Percentiles rank a stretch among this genome's conserved stretches.
Evolutionary conservation across 2,888 invertebrate genomes (phyloP).

Genomic region (Branchellion lobata): DNA sequence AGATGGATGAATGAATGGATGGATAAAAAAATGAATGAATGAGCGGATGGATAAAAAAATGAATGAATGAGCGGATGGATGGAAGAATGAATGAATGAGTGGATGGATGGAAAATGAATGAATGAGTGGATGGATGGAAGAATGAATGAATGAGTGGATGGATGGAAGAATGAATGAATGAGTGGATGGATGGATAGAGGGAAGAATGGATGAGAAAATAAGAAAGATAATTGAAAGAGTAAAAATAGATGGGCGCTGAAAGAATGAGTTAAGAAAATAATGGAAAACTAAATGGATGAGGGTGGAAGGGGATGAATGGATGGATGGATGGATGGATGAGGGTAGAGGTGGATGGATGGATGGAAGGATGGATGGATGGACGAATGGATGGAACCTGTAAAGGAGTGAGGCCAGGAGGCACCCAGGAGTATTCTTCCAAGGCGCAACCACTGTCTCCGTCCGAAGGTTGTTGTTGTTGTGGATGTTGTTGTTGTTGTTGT

Average conservation of each 20-base stretch:
- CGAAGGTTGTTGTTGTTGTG: constrained; percentile 66
- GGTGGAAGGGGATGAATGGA: background rate
- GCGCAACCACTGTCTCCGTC: constrained; percentile 98
- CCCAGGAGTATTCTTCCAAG: constrained; percentile 96
- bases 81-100: background rate
- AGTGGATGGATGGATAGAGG: constrained; percentile 33
- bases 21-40: constrained; percentile 2
- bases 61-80: background rate
- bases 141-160: background rate
- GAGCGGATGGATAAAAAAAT: background rate
- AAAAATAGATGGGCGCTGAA: constrained; percentile 8
- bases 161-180: constrained; percentile 18
- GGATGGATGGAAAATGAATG: background rate
- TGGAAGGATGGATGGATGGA: constrained; percentile 6
- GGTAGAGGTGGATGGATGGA: background rate
- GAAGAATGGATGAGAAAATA: background rate
- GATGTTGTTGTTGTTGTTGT: background rate
- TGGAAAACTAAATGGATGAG: constrained; percentile 32
- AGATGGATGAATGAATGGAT: background rate
- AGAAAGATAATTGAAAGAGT: background rate
- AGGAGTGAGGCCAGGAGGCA: constrained; percentile 89
- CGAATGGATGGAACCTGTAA: constrained; percentile 75
- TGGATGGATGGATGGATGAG: background rate
- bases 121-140: background rate
- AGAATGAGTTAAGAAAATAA: constrained; percentile 20